phyloP scores from a whole-genome alignment of 1,140 invertebrate species.

The Copidosoma floridanum region DNA sequence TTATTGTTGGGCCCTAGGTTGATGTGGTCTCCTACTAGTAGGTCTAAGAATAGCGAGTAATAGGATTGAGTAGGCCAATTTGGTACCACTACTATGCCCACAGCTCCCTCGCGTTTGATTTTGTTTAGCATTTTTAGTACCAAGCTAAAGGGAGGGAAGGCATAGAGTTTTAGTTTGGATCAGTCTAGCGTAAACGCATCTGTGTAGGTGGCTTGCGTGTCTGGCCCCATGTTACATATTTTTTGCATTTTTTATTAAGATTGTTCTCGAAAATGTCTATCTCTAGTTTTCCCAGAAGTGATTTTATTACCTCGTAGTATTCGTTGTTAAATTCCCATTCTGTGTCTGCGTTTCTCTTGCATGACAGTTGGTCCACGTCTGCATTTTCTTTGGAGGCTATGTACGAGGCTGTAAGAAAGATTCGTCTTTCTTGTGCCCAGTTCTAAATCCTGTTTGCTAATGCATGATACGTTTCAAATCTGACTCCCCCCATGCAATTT shows the following conservation, averaged over 20 bases:
- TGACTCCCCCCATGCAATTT: conserved; percentile 30
- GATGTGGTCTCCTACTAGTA: conserved; percentile 11
- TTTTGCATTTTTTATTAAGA: conserved; percentile 15
- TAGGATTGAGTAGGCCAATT: conserved; percentile 40
- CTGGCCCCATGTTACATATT: too few species aligned
- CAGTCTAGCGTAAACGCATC: too few species aligned
- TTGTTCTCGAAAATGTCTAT: conserved; percentile 21
- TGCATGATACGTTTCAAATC: background rate
- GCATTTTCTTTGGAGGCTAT: background rate
- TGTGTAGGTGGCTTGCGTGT: too few species aligned
- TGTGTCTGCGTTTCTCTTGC: background rate
- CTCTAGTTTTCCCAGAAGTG: background rate
- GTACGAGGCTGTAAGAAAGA: background rate
- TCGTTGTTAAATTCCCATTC: conserved; percentile 1
- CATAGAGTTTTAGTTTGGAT: conserved; percentile 27
- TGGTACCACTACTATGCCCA: conserved; percentile 36
- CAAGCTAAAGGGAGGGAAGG: conserved; percentile 34
- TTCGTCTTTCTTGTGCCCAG: background rate
- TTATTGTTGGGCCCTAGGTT: conserved; percentile 21
- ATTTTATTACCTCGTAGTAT: background rate
- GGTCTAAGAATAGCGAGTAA: conserved; percentile 31
- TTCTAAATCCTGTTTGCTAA: background rate
- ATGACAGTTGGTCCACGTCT: background rate
- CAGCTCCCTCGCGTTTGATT: conserved; percentile 34
- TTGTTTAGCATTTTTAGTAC: conserved; percentile 32